Conservation (phyloP, 2,888 invertebrate genomes). For the Thymelicus sylvestris region DNA sequence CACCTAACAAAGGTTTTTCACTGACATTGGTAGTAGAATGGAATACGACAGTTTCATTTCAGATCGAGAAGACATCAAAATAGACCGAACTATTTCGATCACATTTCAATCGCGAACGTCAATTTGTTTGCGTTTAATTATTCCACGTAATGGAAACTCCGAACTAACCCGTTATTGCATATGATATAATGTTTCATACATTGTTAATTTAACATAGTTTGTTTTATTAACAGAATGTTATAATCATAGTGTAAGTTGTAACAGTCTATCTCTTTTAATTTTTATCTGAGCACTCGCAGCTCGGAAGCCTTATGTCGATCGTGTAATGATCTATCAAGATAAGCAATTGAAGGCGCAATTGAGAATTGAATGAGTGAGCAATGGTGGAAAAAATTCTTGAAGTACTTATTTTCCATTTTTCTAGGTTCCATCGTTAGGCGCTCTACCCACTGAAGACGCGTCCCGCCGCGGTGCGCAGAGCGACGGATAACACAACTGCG, state of each 20-base stretch:
- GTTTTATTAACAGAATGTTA: neutral
- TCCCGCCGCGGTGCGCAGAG: no score
- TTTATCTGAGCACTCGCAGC: no score
- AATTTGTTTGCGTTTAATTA: conserved; percentile 79
- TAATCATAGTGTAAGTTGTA: neutral
- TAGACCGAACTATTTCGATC: conserved; percentile 64
- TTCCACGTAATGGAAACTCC: conserved; percentile 65
- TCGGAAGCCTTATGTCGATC: no score
- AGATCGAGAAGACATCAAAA: conserved; percentile 58
- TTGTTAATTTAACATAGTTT: conserved; percentile 23
- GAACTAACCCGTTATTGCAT: conserved; percentile 43
- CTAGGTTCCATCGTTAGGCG: no score
- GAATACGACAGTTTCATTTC: neutral
- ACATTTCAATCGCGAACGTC: conserved; percentile 52
- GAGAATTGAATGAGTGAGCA: no score
- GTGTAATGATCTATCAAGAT: no score
- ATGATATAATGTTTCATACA: conserved; percentile 42
- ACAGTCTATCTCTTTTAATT: neutral
- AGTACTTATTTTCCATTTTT: no score
- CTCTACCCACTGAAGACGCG: no score
- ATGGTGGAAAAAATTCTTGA: no score
- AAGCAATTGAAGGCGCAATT: no score
- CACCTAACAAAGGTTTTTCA: no score
- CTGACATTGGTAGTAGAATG: neutral
- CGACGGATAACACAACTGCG: no score